These are phyloP conservation scores for Atta cephalotes DNA, from an alignment of 1,140 invertebrate species.

Conservation along the genomic window DNA sequence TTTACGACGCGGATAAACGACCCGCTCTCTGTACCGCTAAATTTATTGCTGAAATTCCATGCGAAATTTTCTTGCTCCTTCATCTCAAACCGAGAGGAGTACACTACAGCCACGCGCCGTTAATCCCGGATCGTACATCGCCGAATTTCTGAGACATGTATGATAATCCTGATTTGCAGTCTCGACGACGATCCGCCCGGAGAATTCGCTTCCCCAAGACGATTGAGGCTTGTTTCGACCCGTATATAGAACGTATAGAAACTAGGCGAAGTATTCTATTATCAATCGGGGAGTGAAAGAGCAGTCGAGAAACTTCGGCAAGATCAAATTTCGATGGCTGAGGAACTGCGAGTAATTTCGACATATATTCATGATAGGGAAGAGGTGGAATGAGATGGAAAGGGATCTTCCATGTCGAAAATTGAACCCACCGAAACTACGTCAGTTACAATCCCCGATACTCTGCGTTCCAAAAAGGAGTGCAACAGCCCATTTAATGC, in stretches of 20 bases:
- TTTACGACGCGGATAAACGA: constrained; percentile 36
- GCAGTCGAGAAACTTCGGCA: not conserved
- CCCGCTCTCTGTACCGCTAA: constrained; percentile 30
- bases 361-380: not conserved
- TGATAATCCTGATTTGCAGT: constrained; percentile 35
- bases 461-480: not conserved
- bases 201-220: constrained; percentile 4
- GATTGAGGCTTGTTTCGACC: constrained; percentile 37
- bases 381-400: not conserved
- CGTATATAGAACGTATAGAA: constrained; percentile 40
- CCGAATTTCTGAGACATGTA: not conserved
- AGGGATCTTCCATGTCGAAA: not conserved
- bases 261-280: constrained; percentile 30
- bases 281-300: not conserved
- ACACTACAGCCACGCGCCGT: not conserved
- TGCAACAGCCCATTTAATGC: too few relatives aligned
- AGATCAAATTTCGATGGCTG: constrained; percentile 9
- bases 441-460: not conserved
- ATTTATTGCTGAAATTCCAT: constrained; percentile 61
- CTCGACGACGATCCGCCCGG: constrained; percentile 14
- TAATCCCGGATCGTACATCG: constrained; percentile 10
- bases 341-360: constrained; percentile 2
- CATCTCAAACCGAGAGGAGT: constrained; percentile 13
- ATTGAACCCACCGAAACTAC: not conserved
- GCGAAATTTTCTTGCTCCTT: not conserved